These are phyloP conservation scores for Macroglossus sobrinus DNA, from an alignment of 2,113 vertebrate genomes.

Conservation along the genomic window DNA sequence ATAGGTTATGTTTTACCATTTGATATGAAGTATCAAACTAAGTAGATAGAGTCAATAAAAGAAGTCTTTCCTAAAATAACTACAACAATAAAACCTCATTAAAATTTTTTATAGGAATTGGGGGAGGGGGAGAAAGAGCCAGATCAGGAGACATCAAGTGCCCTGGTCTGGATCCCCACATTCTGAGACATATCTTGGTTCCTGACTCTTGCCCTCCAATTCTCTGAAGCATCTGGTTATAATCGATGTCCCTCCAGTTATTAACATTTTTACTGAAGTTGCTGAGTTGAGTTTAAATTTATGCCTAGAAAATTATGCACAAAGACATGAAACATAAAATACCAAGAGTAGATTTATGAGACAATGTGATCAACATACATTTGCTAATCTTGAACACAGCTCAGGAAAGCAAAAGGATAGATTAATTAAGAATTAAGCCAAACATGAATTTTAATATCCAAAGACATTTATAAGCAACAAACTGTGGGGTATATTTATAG, in stretches of 20 bases:
- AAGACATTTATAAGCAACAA: conserved; percentile 56
- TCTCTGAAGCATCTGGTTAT: background rate
- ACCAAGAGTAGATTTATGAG: background rate
- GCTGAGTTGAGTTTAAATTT: background rate
- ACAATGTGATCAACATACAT: background rate
- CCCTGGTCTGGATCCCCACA: background rate
- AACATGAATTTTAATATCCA: conserved; percentile 52
- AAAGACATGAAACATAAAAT: background rate
- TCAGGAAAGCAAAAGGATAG: conserved; percentile 27
- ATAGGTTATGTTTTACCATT: background rate
- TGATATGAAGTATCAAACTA: background rate
- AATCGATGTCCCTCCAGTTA: background rate
- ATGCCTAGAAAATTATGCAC: background rate
- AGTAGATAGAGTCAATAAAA: background rate
- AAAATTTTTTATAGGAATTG: background rate
- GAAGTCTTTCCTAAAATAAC: background rate
- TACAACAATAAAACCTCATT: background rate
- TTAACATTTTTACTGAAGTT: background rate
- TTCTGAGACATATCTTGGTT: background rate
- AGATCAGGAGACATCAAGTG: background rate
- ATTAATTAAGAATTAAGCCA: conserved; percentile 55
- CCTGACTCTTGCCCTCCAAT: background rate
- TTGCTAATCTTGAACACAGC: background rate
- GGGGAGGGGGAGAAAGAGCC: background rate
- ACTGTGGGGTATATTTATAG: conserved; percentile 49